Percentiles rank a stretch among this genome's conserved stretches.
Evolutionary conservation across 2,797 vertebrate genomes (phyloP).

Genomic region (Hyperoplus immaculatus): DNA sequence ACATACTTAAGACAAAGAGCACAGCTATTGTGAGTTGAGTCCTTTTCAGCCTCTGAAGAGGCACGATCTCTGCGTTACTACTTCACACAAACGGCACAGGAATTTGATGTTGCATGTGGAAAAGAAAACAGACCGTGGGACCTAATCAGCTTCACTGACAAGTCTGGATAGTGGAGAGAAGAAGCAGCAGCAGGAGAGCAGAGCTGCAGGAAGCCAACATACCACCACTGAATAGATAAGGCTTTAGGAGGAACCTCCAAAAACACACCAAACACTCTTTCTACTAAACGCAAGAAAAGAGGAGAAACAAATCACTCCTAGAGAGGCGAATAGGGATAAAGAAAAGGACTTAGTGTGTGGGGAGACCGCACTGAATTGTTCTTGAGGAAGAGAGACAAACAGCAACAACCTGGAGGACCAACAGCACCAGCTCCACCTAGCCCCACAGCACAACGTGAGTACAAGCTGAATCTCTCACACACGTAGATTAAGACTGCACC

Average conservation of each 20-base stretch:
- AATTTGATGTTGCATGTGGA: conserved; percentile 14
- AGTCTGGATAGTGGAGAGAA: conserved; percentile 37
- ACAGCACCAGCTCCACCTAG: conserved; percentile 65
- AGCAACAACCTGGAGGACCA: conserved; percentile 66
- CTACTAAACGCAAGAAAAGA: conserved; percentile 10
- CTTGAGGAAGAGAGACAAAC: conserved; percentile 25
- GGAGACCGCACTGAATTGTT: conserved; percentile 22
- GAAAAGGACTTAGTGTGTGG: background rate
- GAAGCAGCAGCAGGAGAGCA: conserved; percentile 51
- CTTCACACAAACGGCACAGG: background rate
- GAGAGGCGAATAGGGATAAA: conserved; percentile 8
- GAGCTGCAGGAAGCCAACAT: conserved; percentile 58
- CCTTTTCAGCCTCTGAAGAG: conserved; percentile 5
- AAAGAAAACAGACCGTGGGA: conserved; percentile 27
- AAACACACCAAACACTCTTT: conserved; percentile 1
- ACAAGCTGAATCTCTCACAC: conserved; percentile 11
- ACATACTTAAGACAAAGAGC: conserved; percentile 67
- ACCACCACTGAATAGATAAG: conserved; percentile 63
- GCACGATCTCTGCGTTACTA: background rate
- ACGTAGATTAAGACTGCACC: background rate
- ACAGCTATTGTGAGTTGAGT: conserved; percentile 8
- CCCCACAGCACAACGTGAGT: conserved; percentile 78
- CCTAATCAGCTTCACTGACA: conserved; percentile 42
- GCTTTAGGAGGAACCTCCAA: conserved; percentile 33
- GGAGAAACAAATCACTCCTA: background rate